phyloP scores from a whole-genome alignment of 23 tunicate species.

The Diplosoma virens region DNA sequence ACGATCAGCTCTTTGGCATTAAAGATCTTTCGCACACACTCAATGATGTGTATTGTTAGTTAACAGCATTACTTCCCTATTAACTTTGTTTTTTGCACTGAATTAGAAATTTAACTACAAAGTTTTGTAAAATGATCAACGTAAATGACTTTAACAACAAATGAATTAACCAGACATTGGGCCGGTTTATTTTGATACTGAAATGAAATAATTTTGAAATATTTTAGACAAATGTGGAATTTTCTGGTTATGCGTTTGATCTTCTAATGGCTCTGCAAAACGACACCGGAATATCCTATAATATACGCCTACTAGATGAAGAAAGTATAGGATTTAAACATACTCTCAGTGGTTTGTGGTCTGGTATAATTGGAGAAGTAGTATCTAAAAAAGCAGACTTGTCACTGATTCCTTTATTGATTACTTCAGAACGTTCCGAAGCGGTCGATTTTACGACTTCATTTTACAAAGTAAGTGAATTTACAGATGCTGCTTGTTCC shows the following conservation, averaged over 20 bases:
- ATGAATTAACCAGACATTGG: too few relatives aligned
- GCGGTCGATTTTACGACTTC: constrained; percentile 40
- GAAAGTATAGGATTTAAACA: constrained; percentile 17
- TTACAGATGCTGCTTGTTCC: background rate
- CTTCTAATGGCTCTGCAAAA: constrained; percentile 9
- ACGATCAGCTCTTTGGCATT: too few relatives aligned
- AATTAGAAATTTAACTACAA: too few relatives aligned
- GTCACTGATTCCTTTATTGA: constrained; percentile 36
- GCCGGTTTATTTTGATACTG: too few relatives aligned
- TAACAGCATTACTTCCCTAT: too few relatives aligned
- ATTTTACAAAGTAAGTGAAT: constrained; percentile 1
- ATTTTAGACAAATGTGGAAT: too few relatives aligned
- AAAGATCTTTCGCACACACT: too few relatives aligned
- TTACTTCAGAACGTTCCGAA: constrained; percentile 42
- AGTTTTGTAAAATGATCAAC: too few relatives aligned
- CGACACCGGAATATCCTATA: constrained; percentile 9
- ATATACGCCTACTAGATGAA: background rate
- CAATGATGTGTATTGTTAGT: too few relatives aligned
- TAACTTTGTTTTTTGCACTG: too few relatives aligned
- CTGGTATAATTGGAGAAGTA: constrained; percentile 63
- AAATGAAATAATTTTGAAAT: too few relatives aligned
- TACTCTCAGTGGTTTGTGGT: constrained; percentile 51
- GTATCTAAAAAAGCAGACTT: constrained; percentile 48
- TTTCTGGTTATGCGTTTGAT: constrained; percentile 36
- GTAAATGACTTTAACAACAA: too few relatives aligned